Percentiles rank a stretch among this genome's conserved stretches.
phyloP scores from a whole-genome alignment of 2,113 vertebrate genomes.

The Thomomys bottae region DNA sequence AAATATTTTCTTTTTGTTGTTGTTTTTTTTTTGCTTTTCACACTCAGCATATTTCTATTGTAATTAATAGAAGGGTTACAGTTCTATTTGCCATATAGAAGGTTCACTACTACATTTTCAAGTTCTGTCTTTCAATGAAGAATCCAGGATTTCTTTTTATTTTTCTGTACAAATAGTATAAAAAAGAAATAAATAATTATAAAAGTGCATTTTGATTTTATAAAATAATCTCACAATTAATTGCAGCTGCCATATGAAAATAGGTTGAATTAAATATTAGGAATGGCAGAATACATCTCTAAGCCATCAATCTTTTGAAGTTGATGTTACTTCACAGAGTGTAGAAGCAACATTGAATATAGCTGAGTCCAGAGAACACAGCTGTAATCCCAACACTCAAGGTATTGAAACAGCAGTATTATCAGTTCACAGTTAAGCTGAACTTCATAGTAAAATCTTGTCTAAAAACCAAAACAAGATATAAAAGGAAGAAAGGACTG shows the following conservation, averaged over 20 bases:
- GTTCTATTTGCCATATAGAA: too few relatives aligned
- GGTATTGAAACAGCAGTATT: too few relatives aligned
- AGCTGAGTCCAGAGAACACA: too few relatives aligned
- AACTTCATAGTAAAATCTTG: too few relatives aligned
- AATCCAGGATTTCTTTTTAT: not conserved
- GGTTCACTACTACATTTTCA: too few relatives aligned
- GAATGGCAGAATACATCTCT: not conserved
- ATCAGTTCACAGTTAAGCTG: too few relatives aligned
- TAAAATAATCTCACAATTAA: not conserved
- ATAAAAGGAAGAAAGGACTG: too few relatives aligned
- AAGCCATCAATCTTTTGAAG: constrained; percentile 1
- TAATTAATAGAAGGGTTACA: too few relatives aligned
- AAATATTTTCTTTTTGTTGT: constrained; percentile 28
- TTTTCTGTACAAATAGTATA: not conserved
- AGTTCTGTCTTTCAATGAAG: not conserved
- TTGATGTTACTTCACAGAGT: not conserved
- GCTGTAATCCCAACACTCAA: too few relatives aligned
- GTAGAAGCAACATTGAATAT: constrained; percentile 5
- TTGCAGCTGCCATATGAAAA: not conserved
- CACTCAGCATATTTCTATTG: too few relatives aligned
- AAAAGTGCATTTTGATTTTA: not conserved
- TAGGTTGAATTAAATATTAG: constrained; percentile 10
- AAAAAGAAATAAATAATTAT: not conserved
- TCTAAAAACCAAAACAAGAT: too few relatives aligned
- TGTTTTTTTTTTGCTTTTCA: too few relatives aligned